These are phyloP conservation scores for Orbicella faveolata DNA, from an alignment of 64 coral and sea anemone genomes.

Conservation along the genomic window DNA sequence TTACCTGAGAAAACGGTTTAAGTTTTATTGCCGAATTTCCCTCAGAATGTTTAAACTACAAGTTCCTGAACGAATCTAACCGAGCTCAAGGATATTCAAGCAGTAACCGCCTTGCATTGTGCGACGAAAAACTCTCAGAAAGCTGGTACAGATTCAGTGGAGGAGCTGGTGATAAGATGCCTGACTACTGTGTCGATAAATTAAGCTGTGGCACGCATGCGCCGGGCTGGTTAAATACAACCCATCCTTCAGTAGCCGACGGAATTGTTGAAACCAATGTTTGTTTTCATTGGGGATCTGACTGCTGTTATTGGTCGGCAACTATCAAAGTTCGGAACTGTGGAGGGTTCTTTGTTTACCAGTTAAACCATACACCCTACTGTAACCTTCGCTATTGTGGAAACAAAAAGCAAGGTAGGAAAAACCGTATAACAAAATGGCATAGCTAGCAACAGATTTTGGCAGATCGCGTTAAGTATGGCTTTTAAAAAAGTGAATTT, in stretches of 20 bases:
- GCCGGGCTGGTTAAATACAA: slow-evolving; percentile 21
- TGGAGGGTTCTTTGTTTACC: slow-evolving; percentile 9
- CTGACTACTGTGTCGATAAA: background rate
- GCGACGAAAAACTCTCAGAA: background rate
- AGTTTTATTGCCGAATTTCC: background rate
- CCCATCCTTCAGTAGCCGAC: slow-evolving; percentile 3
- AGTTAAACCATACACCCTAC: background rate
- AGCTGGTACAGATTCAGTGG: slow-evolving; percentile 58
- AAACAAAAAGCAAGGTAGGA: background rate
- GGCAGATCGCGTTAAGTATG: too few relatives aligned
- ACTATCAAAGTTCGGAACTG: slow-evolving; percentile 20
- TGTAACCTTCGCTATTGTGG: slow-evolving; percentile 26
- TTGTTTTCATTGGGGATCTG: slow-evolving; percentile 18
- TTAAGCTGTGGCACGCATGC: slow-evolving; percentile 21
- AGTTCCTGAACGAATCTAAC: slow-evolving; percentile 1
- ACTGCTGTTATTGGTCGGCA: background rate
- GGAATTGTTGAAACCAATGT: background rate
- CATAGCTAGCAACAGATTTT: background rate
- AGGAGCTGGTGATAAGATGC: slow-evolving; percentile 36
- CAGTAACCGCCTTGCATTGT: background rate
- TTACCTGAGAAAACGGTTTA: background rate
- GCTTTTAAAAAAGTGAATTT: too few relatives aligned
- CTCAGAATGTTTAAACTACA: slow-evolving; percentile 31
- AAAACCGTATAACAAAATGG: background rate
- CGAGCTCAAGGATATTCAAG: slow-evolving; percentile 14